Percentiles rank a stretch among this genome's conserved stretches.
phyloP scores from a whole-genome alignment of 2,113 vertebrate genomes.

The Astatoreochromis straeleni region DNA sequence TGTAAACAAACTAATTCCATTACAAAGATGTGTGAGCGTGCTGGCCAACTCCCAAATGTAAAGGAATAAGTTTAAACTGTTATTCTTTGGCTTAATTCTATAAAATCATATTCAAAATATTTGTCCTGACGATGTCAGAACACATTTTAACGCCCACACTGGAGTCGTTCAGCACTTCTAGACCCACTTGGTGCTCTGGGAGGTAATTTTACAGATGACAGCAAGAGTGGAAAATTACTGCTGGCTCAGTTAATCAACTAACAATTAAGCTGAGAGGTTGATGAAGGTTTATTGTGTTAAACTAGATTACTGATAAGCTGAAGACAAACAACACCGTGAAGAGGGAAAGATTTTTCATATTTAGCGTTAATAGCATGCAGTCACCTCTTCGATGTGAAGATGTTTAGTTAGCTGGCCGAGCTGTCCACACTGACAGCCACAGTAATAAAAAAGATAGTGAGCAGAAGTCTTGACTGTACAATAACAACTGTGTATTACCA shows the following conservation, averaged over 20 bases:
- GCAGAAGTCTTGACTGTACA: neutral
- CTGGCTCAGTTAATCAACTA: neutral
- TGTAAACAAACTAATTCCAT: neutral
- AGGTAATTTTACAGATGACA: neutral
- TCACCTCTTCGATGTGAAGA: neutral
- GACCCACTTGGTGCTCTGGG: neutral
- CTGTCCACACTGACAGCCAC: neutral
- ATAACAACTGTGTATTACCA: neutral
- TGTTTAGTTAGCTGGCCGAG: neutral
- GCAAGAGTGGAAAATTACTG: neutral
- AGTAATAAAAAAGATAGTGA: neutral
- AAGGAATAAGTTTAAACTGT: neutral
- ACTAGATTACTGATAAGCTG: neutral
- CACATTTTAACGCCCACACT: accelerated
- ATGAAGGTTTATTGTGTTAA: neutral
- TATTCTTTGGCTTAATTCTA: neutral
- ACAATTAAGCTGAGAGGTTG: neutral
- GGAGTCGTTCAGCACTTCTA: neutral
- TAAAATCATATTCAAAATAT: neutral
- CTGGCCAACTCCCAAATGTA: neutral
- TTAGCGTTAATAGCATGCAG: neutral
- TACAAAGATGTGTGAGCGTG: neutral
- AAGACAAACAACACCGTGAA: neutral
- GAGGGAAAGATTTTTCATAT: neutral
- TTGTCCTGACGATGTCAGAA: neutral